Percentiles rank a stretch among this genome's conserved stretches.
These are phyloP conservation scores for Rhagium mordax DNA, from an alignment of 2,888 invertebrate genomes.

Conservation along the genomic window DNA sequence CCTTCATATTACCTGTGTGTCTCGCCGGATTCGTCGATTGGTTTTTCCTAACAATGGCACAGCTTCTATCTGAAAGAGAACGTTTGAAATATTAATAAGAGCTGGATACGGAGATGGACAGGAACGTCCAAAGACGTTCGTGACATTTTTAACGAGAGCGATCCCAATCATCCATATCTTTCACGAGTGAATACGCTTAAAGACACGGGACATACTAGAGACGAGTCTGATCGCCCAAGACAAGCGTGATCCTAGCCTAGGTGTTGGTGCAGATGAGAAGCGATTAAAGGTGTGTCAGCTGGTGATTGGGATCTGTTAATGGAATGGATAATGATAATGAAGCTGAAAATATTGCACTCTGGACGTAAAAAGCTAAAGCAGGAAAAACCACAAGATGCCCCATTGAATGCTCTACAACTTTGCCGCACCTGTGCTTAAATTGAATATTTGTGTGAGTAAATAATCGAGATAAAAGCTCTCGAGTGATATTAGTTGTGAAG, in stretches of 20 bases:
- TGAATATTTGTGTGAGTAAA: too few relatives aligned
- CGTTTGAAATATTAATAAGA: not conserved
- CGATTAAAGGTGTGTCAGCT: not conserved
- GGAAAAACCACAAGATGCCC: too few relatives aligned
- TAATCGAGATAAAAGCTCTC: too few relatives aligned
- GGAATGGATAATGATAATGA: not conserved
- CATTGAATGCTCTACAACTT: too few relatives aligned
- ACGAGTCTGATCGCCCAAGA: not conserved
- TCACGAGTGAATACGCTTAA: not conserved
- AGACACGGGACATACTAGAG: not conserved
- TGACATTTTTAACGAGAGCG: not conserved
- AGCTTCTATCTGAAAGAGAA: slow-evolving; percentile 2
- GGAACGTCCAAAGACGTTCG: not conserved
- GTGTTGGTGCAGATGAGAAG: too few relatives aligned
- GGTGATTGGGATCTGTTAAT: not conserved
- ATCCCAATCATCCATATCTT: not conserved
- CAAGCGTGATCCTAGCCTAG: not conserved
- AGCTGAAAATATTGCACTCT: too few relatives aligned
- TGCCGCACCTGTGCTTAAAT: too few relatives aligned
- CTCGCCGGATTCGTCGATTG: not conserved
- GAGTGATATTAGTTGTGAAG: too few relatives aligned
- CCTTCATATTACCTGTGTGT: not conserved
- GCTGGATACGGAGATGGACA: not conserved
- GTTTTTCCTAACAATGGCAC: not conserved
- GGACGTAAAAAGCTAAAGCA: too few relatives aligned